Base-by-base conservation (phyloP, 2,888 invertebrate species). In the Tanypteryx hageni region DNA sequence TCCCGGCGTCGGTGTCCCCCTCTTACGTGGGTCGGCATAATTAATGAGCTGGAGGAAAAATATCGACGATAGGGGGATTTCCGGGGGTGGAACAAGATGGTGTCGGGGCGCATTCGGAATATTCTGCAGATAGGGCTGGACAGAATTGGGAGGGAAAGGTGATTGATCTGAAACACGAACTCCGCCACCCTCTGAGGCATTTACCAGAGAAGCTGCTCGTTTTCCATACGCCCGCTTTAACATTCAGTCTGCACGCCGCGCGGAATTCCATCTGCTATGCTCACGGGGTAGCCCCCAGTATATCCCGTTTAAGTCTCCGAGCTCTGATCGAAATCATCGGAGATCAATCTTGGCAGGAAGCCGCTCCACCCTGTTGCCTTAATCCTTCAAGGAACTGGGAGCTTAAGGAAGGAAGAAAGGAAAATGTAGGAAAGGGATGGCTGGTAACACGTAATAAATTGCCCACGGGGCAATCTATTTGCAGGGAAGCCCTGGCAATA, bases 21-120 rank as follows among this genome's bases (percentile, higher is more conserved):
- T 44, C 83, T 83, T 8, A 61, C 64, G 89, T 68, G 89, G 89
- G 18, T 58, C 89, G 89, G 89, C 64, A 89, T 89, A 89, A 89
- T 89, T 89, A 89, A 64, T 68, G 89, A 31, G 64, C 44, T 10
- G 44, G 10, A 44, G 64, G 58, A 89, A 64, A 59, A 64, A 89
- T 89, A 89, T 18, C 61, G n/a, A 18, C 44, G 89, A 64, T 44
- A 59, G 86, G 14, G 27, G 82, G 18, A 27, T 3, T 8, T 18
- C 44, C 14, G 7, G 83, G 18, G 56, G 16, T 7, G 56, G 11
- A 57, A 57, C 44, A 89, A 89, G 27, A 89, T 89, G 89, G 89
- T 64, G 89, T 18, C 44, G 89, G n/a, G 61, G 89, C 89, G 89
- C 64, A 89, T 89, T 44, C 64, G n/a, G 44, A 64, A 89, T 89